These are phyloP conservation scores for Urechis unicinctus DNA, from an alignment of 2,888 invertebrate species.

Conservation along the genomic window DNA sequence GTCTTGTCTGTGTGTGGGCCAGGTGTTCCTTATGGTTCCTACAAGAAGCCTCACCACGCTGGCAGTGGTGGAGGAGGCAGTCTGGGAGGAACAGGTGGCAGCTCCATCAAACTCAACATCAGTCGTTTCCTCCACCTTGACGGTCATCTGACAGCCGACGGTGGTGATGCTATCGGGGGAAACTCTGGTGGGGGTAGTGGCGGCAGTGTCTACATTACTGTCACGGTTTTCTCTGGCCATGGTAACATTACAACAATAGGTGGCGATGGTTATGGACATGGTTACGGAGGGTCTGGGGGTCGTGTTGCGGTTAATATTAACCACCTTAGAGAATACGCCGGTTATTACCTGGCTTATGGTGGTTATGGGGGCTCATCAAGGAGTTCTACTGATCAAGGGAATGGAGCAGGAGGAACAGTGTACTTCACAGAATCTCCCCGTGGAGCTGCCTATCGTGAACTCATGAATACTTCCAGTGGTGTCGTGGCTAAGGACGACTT, in stretches of 20 bases:
- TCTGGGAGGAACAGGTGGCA: conserved; percentile 25
- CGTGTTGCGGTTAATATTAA: conserved; percentile 27
- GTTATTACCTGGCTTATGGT: conserved; percentile 24
- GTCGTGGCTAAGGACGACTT: conserved; percentile 22
- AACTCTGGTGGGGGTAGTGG: conserved; percentile 33
- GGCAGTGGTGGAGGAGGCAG: conserved; percentile 30
- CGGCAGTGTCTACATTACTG: conserved; percentile 26
- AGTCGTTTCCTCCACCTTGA: conserved; percentile 26
- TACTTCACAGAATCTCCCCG: conserved; percentile 25
- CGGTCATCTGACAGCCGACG: conserved; percentile 24
- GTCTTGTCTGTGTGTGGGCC: background rate
- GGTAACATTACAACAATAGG: conserved; percentile 26
- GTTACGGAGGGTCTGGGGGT: conserved; percentile 30
- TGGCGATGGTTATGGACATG: conserved; percentile 22
- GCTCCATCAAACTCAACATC: conserved; percentile 24
- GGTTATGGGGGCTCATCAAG: conserved; percentile 13
- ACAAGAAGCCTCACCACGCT: conserved; percentile 21
- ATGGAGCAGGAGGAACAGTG: conserved; percentile 29
- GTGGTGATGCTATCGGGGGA: conserved; percentile 19
- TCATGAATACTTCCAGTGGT: conserved; percentile 17
- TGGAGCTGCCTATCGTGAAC: conserved; percentile 11
- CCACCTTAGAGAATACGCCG: conserved; percentile 28
- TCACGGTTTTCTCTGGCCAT: conserved; percentile 32
- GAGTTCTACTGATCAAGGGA: conserved; percentile 15
- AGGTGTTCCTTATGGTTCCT: conserved; percentile 29